Evolutionary conservation across 2,888 invertebrate species (phyloP).

Genomic region (Dolichomitus sp.): DNA sequence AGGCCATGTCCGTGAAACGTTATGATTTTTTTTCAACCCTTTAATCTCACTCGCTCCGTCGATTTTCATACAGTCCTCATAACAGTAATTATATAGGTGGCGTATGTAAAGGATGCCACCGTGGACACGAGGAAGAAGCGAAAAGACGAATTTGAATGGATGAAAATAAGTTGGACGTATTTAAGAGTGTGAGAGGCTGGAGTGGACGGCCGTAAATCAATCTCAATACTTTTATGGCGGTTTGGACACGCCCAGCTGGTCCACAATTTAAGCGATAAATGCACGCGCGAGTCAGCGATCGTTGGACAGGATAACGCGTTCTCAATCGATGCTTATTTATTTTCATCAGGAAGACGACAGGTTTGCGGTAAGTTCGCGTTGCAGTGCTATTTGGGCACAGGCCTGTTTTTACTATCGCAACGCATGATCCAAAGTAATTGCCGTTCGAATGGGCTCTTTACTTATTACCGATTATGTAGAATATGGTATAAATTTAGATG

Average conservation of each 20-base stretch:
- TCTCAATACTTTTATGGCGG: conserved; percentile 62
- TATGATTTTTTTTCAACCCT: conserved; percentile 20
- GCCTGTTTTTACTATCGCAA: conserved; percentile 26
- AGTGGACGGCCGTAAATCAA: conserved; percentile 67
- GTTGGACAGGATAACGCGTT: conserved; percentile 57
- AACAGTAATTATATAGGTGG: conserved; percentile 68
- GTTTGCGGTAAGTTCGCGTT: conserved; percentile 29
- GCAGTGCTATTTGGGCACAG: conserved; percentile 8
- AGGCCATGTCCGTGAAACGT: conserved; percentile 68
- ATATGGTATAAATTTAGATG: conserved; percentile 37
- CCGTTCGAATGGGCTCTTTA: conserved; percentile 41
- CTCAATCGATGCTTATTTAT: conserved; percentile 66
- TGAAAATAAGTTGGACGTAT: conserved; percentile 45
- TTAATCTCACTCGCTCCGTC: conserved; percentile 35
- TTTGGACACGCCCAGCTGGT: conserved; percentile 65
- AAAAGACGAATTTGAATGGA: conserved; percentile 58
- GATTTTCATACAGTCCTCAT: conserved; percentile 49
- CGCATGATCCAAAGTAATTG: conserved; percentile 56
- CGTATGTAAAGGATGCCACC: conserved; percentile 62
- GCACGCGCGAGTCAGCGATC: conserved; percentile 59
- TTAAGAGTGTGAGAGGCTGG: conserved; percentile 28
- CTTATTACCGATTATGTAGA: conserved; percentile 46
- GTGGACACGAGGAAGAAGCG: conserved; percentile 51
- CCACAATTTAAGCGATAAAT: conserved; percentile 69
- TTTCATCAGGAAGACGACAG: conserved; percentile 64